Conservation (phyloP, 2,888 invertebrate species). For the Brenthis hecate region DNA sequence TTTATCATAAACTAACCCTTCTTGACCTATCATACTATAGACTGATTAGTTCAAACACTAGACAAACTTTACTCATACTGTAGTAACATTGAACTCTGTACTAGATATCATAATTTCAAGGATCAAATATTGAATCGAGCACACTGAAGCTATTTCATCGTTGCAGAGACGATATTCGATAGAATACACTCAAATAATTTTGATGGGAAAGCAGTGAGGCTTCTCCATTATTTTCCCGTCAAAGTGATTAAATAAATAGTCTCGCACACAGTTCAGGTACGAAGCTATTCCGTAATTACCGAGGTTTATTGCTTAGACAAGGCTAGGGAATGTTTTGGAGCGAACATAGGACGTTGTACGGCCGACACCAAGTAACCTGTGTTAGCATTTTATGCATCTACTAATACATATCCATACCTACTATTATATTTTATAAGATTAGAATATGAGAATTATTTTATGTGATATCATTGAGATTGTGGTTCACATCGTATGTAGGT, state of each 20-base stretch:
- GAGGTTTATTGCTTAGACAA: slow-evolving; percentile 71
- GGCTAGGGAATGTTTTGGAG: slow-evolving; percentile 67
- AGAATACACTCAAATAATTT: slow-evolving; percentile 54
- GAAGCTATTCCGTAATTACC: slow-evolving; percentile 79
- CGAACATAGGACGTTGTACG: slow-evolving; percentile 46
- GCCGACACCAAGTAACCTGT: slow-evolving; percentile 52
- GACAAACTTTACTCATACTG: slow-evolving; percentile 4
- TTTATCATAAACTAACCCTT: slow-evolving; percentile 10
- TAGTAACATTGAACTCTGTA: slow-evolving; percentile 14
- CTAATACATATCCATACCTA: slow-evolving; percentile 21
- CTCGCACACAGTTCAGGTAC: slow-evolving; percentile 59
- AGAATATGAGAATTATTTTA: too few species aligned
- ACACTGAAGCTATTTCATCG: slow-evolving; percentile 54
- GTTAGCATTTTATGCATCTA: slow-evolving; percentile 47
- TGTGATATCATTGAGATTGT: too few species aligned
- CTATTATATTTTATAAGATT: background rate
- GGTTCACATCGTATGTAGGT: too few species aligned
- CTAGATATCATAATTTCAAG: slow-evolving; percentile 20
- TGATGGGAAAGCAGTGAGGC: slow-evolving; percentile 55
- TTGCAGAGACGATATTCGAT: slow-evolving; percentile 58
- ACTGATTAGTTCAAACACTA: slow-evolving; percentile 10
- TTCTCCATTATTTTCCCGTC: slow-evolving; percentile 77
- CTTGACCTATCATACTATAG: slow-evolving; percentile 15
- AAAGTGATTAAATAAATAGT: slow-evolving; percentile 82
- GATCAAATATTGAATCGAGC: slow-evolving; percentile 58